Evolutionary conservation across 2,888 invertebrate genomes (phyloP).

Genomic region (Metellina segmentata): DNA sequence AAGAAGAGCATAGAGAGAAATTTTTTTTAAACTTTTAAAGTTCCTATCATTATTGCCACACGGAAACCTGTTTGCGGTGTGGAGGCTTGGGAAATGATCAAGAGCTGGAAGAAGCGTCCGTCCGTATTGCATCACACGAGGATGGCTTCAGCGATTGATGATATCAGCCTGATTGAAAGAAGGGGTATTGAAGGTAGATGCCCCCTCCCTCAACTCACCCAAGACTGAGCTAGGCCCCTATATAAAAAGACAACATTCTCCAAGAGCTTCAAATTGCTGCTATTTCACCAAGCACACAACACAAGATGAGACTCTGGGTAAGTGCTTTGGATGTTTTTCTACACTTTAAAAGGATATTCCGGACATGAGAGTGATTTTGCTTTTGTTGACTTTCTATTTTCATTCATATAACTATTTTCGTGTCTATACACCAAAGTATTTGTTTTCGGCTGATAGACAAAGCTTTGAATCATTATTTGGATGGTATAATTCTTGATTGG

Average conservation of each 20-base stretch:
- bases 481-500: no score
- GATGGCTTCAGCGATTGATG: neutral
- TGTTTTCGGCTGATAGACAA: no score
- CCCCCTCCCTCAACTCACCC: neutral
- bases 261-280: neutral
- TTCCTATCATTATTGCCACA: neutral
- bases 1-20: neutral
- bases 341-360: no score
- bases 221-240: neutral
- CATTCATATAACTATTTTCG: no score
- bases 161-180: neutral
- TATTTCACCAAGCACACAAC: neutral
- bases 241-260: neutral
- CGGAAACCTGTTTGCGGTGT: neutral
- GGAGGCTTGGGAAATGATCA: neutral
- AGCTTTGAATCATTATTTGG: no score
- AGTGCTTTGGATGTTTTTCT: neutral
- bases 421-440: no score
- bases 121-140: neutral
- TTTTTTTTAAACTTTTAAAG: no score
- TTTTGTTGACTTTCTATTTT: no score
- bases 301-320: constrained; percentile 6
- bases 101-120: neutral
- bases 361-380: no score
- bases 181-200: neutral